Percentiles rank a stretch among this genome's conserved stretches.
These are phyloP conservation scores for Heliopora coerulea DNA, from an alignment of 92 coral and sea anemone species.

Conservation along the genomic window DNA sequence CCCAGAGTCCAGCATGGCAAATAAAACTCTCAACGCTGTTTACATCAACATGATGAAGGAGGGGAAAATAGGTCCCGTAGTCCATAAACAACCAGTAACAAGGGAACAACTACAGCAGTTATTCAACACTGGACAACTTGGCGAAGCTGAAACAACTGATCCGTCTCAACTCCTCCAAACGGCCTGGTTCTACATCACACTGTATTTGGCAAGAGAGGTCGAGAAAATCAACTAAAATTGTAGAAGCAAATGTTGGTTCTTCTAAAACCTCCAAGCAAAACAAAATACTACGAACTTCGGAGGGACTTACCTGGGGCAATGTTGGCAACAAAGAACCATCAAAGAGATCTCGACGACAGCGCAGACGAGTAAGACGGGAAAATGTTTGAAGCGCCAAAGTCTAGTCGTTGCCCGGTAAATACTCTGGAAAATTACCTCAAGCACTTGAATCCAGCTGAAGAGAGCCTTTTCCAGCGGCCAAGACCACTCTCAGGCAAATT, in stretches of 20 bases:
- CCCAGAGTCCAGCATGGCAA: conserved; percentile 34
- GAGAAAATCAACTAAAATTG: conserved; percentile 58
- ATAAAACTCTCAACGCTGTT: conserved; percentile 37
- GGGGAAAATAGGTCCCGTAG: conserved; percentile 38
- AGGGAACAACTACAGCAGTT: conserved; percentile 49
- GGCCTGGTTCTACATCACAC: conserved; percentile 64
- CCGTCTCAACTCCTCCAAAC: conserved; percentile 46
- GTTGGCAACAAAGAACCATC: conserved; percentile 49
- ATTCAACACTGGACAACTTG: conserved; percentile 24
- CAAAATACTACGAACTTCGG: conserved; percentile 51
- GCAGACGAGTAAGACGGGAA: conserved; percentile 49
- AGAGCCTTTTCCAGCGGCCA: conserved; percentile 47
- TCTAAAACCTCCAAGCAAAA: too few species aligned
- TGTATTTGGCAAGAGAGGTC: conserved; percentile 59
- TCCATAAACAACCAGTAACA: conserved; percentile 24
- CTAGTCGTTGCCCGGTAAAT: conserved; percentile 59
- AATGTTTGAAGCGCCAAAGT: conserved; percentile 45
- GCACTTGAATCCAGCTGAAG: conserved; percentile 40
- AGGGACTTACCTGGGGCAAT: neutral
- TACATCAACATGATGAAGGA: conserved; percentile 39
- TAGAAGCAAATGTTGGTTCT: conserved; percentile 54
- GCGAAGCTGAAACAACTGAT: conserved; percentile 19
- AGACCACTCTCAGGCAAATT: conserved; percentile 39
- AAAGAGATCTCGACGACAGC: conserved; percentile 17
- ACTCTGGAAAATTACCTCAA: conserved; percentile 45